Percentiles rank a stretch among this genome's conserved stretches.
Evolutionary conservation across 2,113 vertebrate genomes (phyloP).

Genomic region (Poeciliopsis turrubarensis): DNA sequence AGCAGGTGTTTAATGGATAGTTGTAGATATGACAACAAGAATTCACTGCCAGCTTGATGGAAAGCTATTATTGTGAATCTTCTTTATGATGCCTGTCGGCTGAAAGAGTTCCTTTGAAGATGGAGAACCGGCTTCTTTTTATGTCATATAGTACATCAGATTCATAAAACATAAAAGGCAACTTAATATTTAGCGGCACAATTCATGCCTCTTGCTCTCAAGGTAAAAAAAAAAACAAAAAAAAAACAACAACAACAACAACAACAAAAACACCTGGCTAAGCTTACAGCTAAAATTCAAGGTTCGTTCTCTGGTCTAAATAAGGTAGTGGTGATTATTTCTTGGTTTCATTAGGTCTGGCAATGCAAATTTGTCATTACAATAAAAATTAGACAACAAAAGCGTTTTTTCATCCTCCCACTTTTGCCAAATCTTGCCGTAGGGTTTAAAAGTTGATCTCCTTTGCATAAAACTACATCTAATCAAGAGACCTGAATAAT

Average conservation of each 20-base stretch:
- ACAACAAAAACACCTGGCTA: not conserved
- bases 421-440: not conserved
- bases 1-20: conserved; percentile 64
- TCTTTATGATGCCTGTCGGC: conserved; percentile 62
- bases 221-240: conserved; percentile 3
- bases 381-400: not conserved
- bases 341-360: not conserved
- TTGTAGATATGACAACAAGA: conserved; percentile 55
- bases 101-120: conserved; percentile 32
- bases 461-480: not conserved
- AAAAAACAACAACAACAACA: no score
- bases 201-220: conserved; percentile 16
- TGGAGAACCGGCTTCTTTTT: conserved; percentile 32
- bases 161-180: conserved; percentile 32
- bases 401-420: not conserved
- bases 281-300: conserved; percentile 12
- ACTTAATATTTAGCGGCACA: conserved; percentile 28
- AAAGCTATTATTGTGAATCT: conserved; percentile 70
- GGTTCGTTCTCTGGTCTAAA: conserved; percentile 8
- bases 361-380: not conserved
- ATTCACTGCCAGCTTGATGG: conserved; percentile 62
- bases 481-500: not conserved
- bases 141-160: conserved; percentile 29
- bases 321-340: not conserved
- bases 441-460: not conserved